Evolutionary conservation across 2,797 vertebrate species (phyloP).

Genomic region (Chloroceryle inda): DNA sequence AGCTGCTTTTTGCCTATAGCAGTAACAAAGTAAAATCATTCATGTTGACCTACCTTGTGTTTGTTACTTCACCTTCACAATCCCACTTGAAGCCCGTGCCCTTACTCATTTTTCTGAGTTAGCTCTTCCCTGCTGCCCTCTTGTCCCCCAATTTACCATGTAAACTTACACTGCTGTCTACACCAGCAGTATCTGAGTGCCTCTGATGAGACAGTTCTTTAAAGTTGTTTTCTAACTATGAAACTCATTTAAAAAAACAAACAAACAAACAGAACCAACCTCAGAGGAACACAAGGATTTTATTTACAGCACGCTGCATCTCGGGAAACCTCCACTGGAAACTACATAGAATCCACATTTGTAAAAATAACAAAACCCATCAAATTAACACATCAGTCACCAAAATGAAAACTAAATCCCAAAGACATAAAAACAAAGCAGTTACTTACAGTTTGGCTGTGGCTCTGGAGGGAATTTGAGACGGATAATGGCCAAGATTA

Average conservation of each 20-base stretch:
- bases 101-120: background rate
- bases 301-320: slow-evolving; percentile 31
- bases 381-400: slow-evolving; percentile 32
- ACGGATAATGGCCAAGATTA: slow-evolving; percentile 84
- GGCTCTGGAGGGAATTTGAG: slow-evolving; percentile 80
- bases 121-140: background rate
- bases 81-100: background rate
- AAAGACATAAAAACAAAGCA: slow-evolving; percentile 24
- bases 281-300: slow-evolving; percentile 37
- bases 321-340: slow-evolving; percentile 18
- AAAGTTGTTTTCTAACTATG: slow-evolving; percentile 18
- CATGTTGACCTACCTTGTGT: background rate
- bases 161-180: background rate
- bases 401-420: slow-evolving; percentile 34
- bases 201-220: background rate
- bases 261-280: background rate
- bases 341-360: background rate
- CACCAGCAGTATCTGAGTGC: background rate
- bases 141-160: background rate
- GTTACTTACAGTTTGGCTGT: slow-evolving; percentile 84
- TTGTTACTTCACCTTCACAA: background rate
- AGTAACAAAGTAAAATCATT: background rate
- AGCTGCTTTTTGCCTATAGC: background rate
- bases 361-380: slow-evolving; percentile 39
- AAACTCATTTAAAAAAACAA: background rate